Evolutionary conservation across 2,888 invertebrate species (phyloP).

Genomic region (Rhyacophila evoluta): DNA sequence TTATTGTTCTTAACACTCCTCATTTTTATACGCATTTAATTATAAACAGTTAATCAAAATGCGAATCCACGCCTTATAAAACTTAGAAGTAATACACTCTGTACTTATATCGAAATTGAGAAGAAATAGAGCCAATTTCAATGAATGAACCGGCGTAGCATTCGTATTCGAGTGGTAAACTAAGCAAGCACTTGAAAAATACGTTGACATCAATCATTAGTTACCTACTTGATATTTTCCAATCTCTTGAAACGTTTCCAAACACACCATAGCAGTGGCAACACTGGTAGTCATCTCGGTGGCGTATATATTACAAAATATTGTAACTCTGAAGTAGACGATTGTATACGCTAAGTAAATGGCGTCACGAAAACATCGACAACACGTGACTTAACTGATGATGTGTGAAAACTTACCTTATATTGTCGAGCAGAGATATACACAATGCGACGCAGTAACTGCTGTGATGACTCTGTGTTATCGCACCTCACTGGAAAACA

Average conservation of each 20-base stretch:
- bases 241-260: neutral
- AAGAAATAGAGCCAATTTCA: too few relatives aligned
- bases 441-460: neutral
- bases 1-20: too few relatives aligned
- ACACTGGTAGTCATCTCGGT: neutral
- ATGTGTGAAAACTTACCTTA: neutral
- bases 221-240: neutral
- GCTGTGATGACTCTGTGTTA: neutral
- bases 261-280: neutral
- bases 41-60: too few relatives aligned
- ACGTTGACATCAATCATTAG: neutral
- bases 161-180: too few relatives aligned
- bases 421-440: neutral
- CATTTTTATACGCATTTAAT: too few relatives aligned
- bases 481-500: conserved; percentile 1
- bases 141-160: too few relatives aligned
- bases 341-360: neutral
- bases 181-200: neutral
- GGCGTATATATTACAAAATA: neutral
- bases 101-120: too few relatives aligned
- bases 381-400: neutral
- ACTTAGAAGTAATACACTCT: too few relatives aligned
- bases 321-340: too few relatives aligned
- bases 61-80: too few relatives aligned
- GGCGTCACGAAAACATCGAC: neutral